phyloP scores from a whole-genome alignment of 2,888 invertebrate species.

The Hirtodrosophila histrioides region DNA sequence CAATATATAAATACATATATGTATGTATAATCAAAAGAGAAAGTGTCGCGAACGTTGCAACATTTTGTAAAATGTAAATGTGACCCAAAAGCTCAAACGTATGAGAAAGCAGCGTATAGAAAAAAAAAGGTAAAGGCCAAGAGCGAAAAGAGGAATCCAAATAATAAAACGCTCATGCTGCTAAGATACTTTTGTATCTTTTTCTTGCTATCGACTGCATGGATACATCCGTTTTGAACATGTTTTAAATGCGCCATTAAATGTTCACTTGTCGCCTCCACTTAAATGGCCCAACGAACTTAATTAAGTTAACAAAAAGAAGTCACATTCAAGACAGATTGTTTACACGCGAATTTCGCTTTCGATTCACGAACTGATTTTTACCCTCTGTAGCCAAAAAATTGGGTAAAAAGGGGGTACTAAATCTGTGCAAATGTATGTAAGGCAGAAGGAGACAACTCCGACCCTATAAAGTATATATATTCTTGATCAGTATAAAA shows the following conservation, averaged over 20 bases:
- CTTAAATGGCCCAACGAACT: slow-evolving; percentile 13
- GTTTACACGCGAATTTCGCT: not conserved
- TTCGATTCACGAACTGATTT: too few relatives aligned
- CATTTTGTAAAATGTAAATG: slow-evolving; percentile 60
- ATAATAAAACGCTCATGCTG: slow-evolving; percentile 5
- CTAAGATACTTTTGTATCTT: slow-evolving; percentile 50
- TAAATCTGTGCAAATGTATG: too few relatives aligned
- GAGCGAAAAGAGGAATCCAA: slow-evolving; percentile 31
- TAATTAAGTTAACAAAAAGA: slow-evolving; percentile 9
- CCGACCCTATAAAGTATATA: too few relatives aligned
- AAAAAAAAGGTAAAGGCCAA: slow-evolving; percentile 31
- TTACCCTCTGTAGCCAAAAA: too few relatives aligned
- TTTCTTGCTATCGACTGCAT: slow-evolving; percentile 26
- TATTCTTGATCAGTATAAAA: too few relatives aligned
- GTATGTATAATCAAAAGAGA: slow-evolving; percentile 55
- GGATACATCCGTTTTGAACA: slow-evolving; percentile 31
- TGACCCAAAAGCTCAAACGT: slow-evolving; percentile 50
- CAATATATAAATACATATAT: slow-evolving; percentile 14
- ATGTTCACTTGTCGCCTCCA: slow-evolving; percentile 34
- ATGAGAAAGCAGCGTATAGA: slow-evolving; percentile 45
- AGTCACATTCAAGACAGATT: not conserved
- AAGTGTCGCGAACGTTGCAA: slow-evolving; percentile 63
- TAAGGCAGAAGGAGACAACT: too few relatives aligned
- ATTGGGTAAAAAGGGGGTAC: too few relatives aligned
- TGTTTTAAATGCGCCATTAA: slow-evolving; percentile 10